Evolutionary conservation across 2,888 invertebrate genomes (phyloP).

Genomic region (Monopis laevigella): DNA sequence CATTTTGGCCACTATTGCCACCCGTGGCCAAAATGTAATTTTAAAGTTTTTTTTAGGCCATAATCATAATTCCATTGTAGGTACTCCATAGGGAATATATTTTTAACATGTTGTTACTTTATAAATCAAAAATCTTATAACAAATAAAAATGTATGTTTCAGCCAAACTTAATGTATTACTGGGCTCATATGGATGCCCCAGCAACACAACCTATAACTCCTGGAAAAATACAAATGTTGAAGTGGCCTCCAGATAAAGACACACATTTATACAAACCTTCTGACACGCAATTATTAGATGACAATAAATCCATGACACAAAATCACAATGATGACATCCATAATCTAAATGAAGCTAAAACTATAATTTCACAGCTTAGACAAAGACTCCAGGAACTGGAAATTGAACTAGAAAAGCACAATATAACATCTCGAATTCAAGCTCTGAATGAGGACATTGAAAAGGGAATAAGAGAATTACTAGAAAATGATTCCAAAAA

Average conservation of each 20-base stretch:
- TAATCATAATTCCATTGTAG: too few relatives aligned
- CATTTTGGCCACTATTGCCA: too few relatives aligned
- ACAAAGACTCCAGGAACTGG: slow-evolving; percentile 42
- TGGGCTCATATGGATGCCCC: slow-evolving; percentile 86
- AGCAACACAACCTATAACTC: slow-evolving; percentile 72
- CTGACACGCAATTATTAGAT: slow-evolving; percentile 31
- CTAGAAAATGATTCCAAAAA: slow-evolving; percentile 25
- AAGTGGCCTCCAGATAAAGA: slow-evolving; percentile 76
- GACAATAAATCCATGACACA: slow-evolving; percentile 34
- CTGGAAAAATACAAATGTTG: slow-evolving; percentile 76
- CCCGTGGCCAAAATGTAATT: too few relatives aligned
- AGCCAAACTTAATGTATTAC: slow-evolving; percentile 92
- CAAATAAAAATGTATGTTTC: too few relatives aligned
- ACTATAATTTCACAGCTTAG: slow-evolving; percentile 41
- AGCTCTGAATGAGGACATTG: slow-evolving; percentile 40
- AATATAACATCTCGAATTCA: slow-evolving; percentile 45
- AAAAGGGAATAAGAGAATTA: slow-evolving; percentile 28
- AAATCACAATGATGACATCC: slow-evolving; percentile 50
- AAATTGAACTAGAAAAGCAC: slow-evolving; percentile 47
- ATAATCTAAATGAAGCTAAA: slow-evolving; percentile 48
- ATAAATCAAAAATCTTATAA: too few relatives aligned
- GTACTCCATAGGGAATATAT: too few relatives aligned
- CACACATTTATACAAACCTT: slow-evolving; percentile 25
- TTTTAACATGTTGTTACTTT: too few relatives aligned
- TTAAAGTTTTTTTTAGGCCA: too few relatives aligned